Conservation (phyloP, 1,140 invertebrate species). For the Lepidurus packardi region DNA sequence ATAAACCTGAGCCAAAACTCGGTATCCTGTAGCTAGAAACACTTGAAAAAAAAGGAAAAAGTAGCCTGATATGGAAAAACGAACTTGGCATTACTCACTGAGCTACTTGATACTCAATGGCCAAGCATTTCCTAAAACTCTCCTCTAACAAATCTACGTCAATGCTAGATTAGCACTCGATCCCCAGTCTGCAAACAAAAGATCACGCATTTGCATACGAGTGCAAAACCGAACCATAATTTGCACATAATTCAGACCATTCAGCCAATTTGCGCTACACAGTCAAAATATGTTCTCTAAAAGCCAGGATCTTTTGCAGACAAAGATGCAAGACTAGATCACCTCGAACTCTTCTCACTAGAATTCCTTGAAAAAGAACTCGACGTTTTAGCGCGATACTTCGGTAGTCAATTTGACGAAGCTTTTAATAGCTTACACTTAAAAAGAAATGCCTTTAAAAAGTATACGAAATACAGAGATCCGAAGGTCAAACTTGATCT, state of each 20-base stretch:
- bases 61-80: neutral
- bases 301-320: no score
- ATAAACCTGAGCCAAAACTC: neutral
- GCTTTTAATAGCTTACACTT: neutral
- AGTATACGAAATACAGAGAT: no score
- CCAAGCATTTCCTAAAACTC: neutral
- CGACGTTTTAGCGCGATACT: no score
- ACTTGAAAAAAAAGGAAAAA: neutral
- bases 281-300: no score
- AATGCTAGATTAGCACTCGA: neutral
- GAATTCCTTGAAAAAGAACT: neutral
- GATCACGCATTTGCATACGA: no score
- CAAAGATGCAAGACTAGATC: neutral
- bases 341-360: neutral
- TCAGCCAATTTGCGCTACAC: no score
- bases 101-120: neutral
- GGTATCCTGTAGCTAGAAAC: neutral
- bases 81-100: conserved; percentile 1
- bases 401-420: neutral
- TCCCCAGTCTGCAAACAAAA: no score
- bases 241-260: no score
- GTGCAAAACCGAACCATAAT: no score
- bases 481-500: no score
- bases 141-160: neutral
- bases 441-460: no score